Percentiles rank a stretch among this genome's conserved stretches.
Evolutionary conservation across 2,888 invertebrate genomes (phyloP).

Genomic region (Gibbula magus): DNA sequence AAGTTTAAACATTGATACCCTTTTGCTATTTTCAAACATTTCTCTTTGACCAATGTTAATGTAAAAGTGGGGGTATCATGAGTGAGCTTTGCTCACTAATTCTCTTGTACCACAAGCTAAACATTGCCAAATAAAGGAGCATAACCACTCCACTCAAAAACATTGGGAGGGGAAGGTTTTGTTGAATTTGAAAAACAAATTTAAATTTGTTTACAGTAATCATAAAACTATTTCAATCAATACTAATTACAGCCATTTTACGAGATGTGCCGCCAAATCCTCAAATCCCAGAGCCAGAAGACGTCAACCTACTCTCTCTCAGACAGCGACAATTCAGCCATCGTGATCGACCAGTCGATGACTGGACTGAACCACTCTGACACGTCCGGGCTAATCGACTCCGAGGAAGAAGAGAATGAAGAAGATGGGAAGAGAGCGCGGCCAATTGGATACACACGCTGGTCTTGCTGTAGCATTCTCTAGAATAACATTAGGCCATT

Average conservation of each 20-base stretch:
- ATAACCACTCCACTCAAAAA: too few relatives aligned
- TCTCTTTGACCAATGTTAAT: too few relatives aligned
- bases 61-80: too few relatives aligned
- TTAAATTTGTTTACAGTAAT: background rate
- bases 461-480: slow-evolving; percentile 10
- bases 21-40: too few relatives aligned
- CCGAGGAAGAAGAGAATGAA: background rate
- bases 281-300: slow-evolving; percentile 31
- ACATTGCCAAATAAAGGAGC: too few relatives aligned
- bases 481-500: background rate
- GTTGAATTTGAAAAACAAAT: background rate
- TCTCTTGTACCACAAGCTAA: too few relatives aligned
- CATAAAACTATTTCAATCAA: background rate
- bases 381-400: background rate
- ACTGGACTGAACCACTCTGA: background rate
- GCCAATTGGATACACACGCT: background rate
- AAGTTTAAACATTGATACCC: too few relatives aligned
- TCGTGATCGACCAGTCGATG: background rate
- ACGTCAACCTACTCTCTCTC: slow-evolving; percentile 6
- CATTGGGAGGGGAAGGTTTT: background rate
- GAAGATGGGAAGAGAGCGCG: background rate
- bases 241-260: slow-evolving; percentile 25
- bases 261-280: slow-evolving; percentile 44
- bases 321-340: background rate
- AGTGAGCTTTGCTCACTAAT: too few relatives aligned